A percentile compares a stretch with the other conserved stretches of the same genome.
Evolutionary conservation across 1,140 invertebrate genomes (phyloP).

Genomic region (Venturia canescens): DNA sequence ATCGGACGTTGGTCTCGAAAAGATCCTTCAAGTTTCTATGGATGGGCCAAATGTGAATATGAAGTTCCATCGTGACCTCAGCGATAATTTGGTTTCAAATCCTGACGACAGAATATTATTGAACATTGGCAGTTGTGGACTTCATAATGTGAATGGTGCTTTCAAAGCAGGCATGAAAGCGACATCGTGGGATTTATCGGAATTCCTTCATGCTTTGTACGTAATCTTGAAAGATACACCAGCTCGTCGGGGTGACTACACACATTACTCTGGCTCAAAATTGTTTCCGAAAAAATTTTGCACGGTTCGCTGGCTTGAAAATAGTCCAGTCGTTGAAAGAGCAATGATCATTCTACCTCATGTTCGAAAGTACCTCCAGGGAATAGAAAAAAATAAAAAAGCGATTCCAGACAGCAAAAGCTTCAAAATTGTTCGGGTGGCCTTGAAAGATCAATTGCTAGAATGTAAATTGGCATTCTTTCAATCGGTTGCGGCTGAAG

Average conservation of each 20-base stretch:
- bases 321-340: conserved; percentile 50
- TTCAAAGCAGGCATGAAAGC: conserved; percentile 52
- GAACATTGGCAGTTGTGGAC: conserved; percentile 50
- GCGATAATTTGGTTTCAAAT: conserved; percentile 30
- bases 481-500: conserved; percentile 20
- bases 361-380: conserved; percentile 40
- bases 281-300: conserved; percentile 55
- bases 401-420: conserved; percentile 20
- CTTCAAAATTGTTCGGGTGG: conserved; percentile 34
- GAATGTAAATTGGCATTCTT: conserved; percentile 15
- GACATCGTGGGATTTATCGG: conserved; percentile 48
- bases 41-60: conserved; percentile 54
- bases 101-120: conserved; percentile 44
- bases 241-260: conserved; percentile 51
- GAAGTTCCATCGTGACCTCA: conserved; percentile 36
- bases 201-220: conserved; percentile 52
- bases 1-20: conserved; percentile 35
- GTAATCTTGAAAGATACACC: conserved; percentile 54
- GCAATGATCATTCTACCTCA: conserved; percentile 49
- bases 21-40: conserved; percentile 52
- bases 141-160: conserved; percentile 49
- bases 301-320: conserved; percentile 52
- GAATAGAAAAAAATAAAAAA: conserved; percentile 31
- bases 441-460: conserved; percentile 44
- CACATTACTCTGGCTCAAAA: conserved; percentile 34